These are phyloP conservation scores for Corythornis vintsioides DNA, from an alignment of 2,113 vertebrate species.

Conservation along the genomic window DNA sequence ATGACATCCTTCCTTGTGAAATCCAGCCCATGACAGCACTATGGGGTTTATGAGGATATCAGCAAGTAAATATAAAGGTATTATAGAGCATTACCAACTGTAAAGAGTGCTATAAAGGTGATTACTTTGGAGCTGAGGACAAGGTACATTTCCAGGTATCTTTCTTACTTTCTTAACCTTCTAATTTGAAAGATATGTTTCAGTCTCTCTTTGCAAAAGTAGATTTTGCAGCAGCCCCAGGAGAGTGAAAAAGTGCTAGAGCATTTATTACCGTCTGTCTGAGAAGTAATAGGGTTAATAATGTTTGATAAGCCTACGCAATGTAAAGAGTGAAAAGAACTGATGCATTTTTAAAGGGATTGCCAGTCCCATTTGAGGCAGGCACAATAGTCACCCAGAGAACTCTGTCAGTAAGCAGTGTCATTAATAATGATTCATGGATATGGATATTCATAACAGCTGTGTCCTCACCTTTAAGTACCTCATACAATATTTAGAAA, in stretches of 20 bases:
- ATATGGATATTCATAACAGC: constrained; percentile 74
- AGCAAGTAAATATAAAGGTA: constrained; percentile 3
- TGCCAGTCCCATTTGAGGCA: constrained; percentile 63
- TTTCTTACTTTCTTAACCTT: constrained; percentile 42
- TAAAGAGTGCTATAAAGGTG: constrained; percentile 43
- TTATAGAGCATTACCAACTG: constrained; percentile 31
- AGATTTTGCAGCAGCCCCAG: constrained; percentile 41
- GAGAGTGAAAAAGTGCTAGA: constrained; percentile 28
- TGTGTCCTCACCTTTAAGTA: constrained; percentile 76
- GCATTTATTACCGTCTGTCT: constrained; percentile 65
- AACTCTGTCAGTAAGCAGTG: constrained; percentile 67
- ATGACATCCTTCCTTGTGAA: not conserved
- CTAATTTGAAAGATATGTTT: constrained; percentile 63
- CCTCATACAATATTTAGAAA: constrained; percentile 77
- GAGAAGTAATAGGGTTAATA: constrained; percentile 71
- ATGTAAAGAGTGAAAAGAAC: constrained; percentile 67
- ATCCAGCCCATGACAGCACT: not conserved
- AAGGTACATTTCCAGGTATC: not conserved
- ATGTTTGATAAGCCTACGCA: constrained; percentile 66
- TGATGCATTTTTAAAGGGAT: constrained; percentile 75
- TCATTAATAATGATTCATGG: constrained; percentile 76
- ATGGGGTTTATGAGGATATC: constrained; percentile 23
- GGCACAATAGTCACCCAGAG: constrained; percentile 50
- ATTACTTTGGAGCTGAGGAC: constrained; percentile 23
- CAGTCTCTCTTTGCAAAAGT: constrained; percentile 50